These are phyloP conservation scores for Pseudochromis fuscus DNA, from an alignment of 2,797 vertebrate species.

Conservation along the genomic window DNA sequence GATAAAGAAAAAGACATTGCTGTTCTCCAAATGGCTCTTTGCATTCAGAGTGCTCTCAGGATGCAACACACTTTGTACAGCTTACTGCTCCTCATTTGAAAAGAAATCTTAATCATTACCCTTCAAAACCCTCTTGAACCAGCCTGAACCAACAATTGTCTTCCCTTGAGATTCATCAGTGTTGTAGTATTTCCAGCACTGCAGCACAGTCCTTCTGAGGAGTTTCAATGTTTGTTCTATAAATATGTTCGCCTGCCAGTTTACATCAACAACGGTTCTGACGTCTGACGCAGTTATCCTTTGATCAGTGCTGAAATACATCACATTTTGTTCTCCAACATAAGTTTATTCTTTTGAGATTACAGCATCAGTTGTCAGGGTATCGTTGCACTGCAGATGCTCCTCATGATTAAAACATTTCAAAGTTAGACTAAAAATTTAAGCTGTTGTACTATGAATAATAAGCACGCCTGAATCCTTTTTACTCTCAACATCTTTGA, in stretches of 20 bases:
- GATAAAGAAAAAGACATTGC: slow-evolving; percentile 25
- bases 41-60: slow-evolving; percentile 35
- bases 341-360: slow-evolving; percentile 25
- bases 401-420: slow-evolving; percentile 27
- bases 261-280: slow-evolving; percentile 16
- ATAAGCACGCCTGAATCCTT: slow-evolving; percentile 32
- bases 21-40: slow-evolving; percentile 42
- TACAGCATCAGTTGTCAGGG: background rate
- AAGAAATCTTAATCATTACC: slow-evolving; percentile 27
- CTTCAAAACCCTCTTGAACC: slow-evolving; percentile 15
- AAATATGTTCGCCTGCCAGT: slow-evolving; percentile 49
- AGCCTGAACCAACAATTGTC: background rate
- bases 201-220: slow-evolving; percentile 20
- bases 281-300: slow-evolving; percentile 26
- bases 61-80: slow-evolving; percentile 22
- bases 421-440: slow-evolving; percentile 35
- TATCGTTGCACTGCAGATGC: slow-evolving; percentile 3
- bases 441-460: slow-evolving; percentile 38
- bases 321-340: slow-evolving; percentile 19
- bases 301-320: slow-evolving; percentile 44
- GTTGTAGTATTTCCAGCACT: slow-evolving; percentile 17
- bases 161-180: slow-evolving; percentile 13
- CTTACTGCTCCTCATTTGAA: slow-evolving; percentile 29
- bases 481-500: slow-evolving; percentile 31
- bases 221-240: slow-evolving; percentile 43